These are phyloP conservation scores for Mus pahari DNA, from an alignment of 2,113 vertebrate species.

Conservation along the genomic window DNA sequence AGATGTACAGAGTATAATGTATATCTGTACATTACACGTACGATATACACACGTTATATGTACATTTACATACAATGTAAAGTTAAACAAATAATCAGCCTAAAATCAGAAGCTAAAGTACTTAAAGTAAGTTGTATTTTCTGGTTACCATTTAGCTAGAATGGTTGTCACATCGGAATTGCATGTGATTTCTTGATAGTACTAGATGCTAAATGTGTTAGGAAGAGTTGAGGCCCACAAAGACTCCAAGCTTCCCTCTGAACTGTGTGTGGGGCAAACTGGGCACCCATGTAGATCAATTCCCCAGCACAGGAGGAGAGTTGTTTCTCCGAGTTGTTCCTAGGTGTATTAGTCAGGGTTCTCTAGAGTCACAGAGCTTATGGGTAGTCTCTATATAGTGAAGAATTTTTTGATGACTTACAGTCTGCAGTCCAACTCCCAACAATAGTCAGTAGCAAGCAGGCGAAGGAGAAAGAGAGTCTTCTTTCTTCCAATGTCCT, in stretches of 20 bases:
- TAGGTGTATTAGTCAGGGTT: too few species aligned
- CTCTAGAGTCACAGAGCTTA: too few species aligned
- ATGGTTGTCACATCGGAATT: neutral
- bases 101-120: neutral
- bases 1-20: neutral
- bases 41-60: too few species aligned
- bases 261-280: neutral
- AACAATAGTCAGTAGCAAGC: too few species aligned
- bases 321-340: neutral
- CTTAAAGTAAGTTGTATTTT: neutral
- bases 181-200: neutral
- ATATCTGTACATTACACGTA: too few species aligned
- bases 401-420: too few species aligned
- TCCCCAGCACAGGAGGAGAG: neutral
- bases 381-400: too few species aligned
- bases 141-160: neutral
- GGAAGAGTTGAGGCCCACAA: neutral
- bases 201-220: neutral
- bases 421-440: too few species aligned
- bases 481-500: too few species aligned
- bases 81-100: neutral
- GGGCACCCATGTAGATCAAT: neutral
- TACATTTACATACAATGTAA: neutral
- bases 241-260: neutral
- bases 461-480: too few species aligned